Evolutionary conservation across 1,140 invertebrate genomes (phyloP).

Genomic region (Drosophila tropicalis): DNA sequence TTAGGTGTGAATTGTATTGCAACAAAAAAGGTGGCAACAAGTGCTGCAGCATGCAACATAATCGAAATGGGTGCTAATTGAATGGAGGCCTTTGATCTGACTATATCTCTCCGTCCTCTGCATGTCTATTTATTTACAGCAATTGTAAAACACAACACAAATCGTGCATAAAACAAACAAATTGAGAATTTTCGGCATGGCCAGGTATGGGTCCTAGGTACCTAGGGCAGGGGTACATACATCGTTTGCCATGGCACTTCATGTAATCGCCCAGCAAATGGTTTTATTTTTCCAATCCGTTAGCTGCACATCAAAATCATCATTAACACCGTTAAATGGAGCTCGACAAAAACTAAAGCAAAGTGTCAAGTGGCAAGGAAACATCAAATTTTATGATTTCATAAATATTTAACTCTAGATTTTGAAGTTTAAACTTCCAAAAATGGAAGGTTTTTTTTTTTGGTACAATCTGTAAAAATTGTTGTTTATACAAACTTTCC

Average conservation of each 20-base stretch:
- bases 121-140: slow-evolving; percentile 75
- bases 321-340: slow-evolving; percentile 64
- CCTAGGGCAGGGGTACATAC: slow-evolving; percentile 2
- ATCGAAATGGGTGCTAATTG: slow-evolving; percentile 78
- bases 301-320: slow-evolving; percentile 82
- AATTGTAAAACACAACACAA: slow-evolving; percentile 66
- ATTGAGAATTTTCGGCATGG: slow-evolving; percentile 11
- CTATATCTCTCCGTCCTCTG: slow-evolving; percentile 5
- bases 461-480: neutral
- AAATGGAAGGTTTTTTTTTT: slow-evolving; percentile 12
- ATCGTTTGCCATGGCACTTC: slow-evolving; percentile 50
- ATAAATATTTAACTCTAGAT: slow-evolving; percentile 73
- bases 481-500: slow-evolving; percentile 74
- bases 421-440: slow-evolving; percentile 30
- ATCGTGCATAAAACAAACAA: slow-evolving; percentile 77
- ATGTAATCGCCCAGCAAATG: slow-evolving; percentile 65
- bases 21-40: slow-evolving; percentile 43
- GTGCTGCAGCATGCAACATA: slow-evolving; percentile 69
- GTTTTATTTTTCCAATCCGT: slow-evolving; percentile 58
- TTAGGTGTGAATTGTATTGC: slow-evolving; percentile 80
- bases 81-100: slow-evolving; percentile 74
- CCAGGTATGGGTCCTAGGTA: neutral
- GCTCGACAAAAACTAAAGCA: slow-evolving; percentile 34
- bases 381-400: slow-evolving; percentile 83
- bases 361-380: slow-evolving; percentile 76